Evolutionary conservation across 2,113 vertebrate species (phyloP), one percentile per base, ranked within the genome.

Genomic region (Turnix velox): DNA sequence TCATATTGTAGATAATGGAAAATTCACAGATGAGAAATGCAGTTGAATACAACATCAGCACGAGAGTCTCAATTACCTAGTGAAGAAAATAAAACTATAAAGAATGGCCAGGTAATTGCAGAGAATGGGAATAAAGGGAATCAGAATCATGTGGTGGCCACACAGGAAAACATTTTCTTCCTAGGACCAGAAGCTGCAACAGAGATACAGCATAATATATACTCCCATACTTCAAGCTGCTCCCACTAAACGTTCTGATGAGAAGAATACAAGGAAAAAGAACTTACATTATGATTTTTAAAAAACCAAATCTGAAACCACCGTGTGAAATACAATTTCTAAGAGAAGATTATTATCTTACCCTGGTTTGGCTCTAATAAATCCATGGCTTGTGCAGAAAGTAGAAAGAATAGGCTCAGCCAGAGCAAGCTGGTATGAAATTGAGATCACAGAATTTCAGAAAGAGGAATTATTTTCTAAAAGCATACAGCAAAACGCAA

Each of bases 381-480:
- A 87, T 78, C 61, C 73, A 78, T 11, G 23, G 51, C 7, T 86
- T 16, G 74, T 88, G 42, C 33, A 78, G 59, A 75, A 88, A 72
- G 17, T 17, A 87, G 61, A 75, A 46, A 77, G 69, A 90, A 94
- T 7, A 75, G 27, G 37, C 85, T 74, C 49, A 88, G 55, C 8
- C 52, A 77, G 59, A 90, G 86, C 51, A 84, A 37, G 57, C 30
- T 84, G 61, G 52, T 75, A 84, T 61, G 76, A 92, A 94, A 91
- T 3, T 55, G 68, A 90, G 84, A 81, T 92, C 84, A 84, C 18
- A 78, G 80, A 94, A 72, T 73, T 86, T 87, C 92, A 92, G 80
- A 93, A 72, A 93, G 78, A 58, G 40, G 71, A 86, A 84, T 73
- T 94, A 62, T 75, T 92, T 83, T 63, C 77, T 84, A 80, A 91